Conservation (phyloP, 2,797 vertebrate genomes). For the Acanthurus leucopareius region DNA sequence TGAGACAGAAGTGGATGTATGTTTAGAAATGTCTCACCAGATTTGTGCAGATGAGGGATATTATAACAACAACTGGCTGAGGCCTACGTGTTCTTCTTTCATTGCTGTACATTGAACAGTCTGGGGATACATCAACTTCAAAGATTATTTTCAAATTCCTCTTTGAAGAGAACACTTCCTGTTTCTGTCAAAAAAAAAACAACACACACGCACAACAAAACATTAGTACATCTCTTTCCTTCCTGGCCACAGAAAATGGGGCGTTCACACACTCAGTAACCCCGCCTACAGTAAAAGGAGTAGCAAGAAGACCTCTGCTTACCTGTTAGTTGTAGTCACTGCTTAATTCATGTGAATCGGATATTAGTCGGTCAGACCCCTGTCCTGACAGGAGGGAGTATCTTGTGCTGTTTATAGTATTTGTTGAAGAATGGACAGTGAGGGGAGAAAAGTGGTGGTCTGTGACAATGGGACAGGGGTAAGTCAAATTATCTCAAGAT, state of each 20-base stretch:
- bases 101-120: neutral
- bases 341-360: conserved; percentile 27
- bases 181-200: neutral
- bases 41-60: neutral
- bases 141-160: neutral
- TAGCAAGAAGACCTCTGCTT: conserved; percentile 29
- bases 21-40: no score
- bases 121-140: neutral
- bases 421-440: conserved; percentile 81
- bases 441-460: conserved; percentile 86
- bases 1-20: neutral
- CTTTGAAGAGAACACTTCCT: neutral
- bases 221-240: neutral
- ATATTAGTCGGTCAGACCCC: conserved; percentile 3
- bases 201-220: neutral
- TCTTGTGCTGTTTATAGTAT: conserved; percentile 1
- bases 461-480: conserved; percentile 90
- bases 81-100: neutral
- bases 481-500: conserved; percentile 50
- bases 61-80: neutral
- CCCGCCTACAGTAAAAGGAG: conserved; percentile 50
- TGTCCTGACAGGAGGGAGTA: conserved; percentile 41
- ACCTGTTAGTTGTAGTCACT: conserved; percentile 47
- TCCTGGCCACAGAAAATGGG: conserved; percentile 14
- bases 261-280: conserved; percentile 21